These are phyloP conservation scores for Hirtodrosophila confusa DNA, from an alignment of 2,888 invertebrate species.

Conservation along the genomic window DNA sequence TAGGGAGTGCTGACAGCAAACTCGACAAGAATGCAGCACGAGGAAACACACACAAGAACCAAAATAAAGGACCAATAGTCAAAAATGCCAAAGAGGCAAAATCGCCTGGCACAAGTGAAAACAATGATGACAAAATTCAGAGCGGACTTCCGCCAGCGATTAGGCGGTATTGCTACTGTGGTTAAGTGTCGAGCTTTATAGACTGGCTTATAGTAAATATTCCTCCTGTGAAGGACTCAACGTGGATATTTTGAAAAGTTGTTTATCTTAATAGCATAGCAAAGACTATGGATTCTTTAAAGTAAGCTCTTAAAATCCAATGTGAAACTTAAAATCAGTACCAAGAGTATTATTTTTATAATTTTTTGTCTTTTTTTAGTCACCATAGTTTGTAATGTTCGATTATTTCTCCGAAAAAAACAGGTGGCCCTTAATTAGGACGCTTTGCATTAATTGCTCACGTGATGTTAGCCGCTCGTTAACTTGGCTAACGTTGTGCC, in stretches of 20 bases:
- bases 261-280: too few relatives aligned
- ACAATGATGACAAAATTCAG: constrained; percentile 77
- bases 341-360: too few relatives aligned
- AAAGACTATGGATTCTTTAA: too few relatives aligned
- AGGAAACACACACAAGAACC: constrained; percentile 15
- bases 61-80: constrained; percentile 17
- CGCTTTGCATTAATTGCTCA: constrained; percentile 69
- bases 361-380: too few relatives aligned
- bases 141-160: constrained; percentile 72
- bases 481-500: constrained; percentile 56
- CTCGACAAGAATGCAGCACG: constrained; percentile 51
- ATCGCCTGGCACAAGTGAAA: constrained; percentile 46
- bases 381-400: too few relatives aligned
- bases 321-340: too few relatives aligned
- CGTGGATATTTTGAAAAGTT: neutral
- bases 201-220: constrained; percentile 95
- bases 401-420: too few relatives aligned
- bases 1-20: constrained; percentile 79
- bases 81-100: constrained; percentile 31
- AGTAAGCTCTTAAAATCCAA: too few relatives aligned
- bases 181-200: constrained; percentile 86
- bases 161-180: constrained; percentile 38
- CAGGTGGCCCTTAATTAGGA: constrained; percentile 63
- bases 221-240: constrained; percentile 84
- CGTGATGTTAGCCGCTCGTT: constrained; percentile 74